Evolutionary conservation across 2,797 vertebrate genomes (phyloP).

Genomic region (Myripristis murdjan): DNA sequence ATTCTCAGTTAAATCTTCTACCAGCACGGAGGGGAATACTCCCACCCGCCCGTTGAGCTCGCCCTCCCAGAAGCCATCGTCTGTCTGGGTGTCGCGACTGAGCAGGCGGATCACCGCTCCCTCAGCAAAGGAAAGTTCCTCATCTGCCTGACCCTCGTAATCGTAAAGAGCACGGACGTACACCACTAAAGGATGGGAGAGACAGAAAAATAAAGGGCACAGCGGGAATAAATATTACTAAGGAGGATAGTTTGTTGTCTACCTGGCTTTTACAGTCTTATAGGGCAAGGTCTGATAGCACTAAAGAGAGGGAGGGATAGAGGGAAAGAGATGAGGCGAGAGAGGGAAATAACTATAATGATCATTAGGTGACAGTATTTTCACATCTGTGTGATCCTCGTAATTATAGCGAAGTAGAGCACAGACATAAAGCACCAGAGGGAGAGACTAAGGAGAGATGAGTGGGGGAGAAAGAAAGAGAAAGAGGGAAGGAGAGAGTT

Average conservation of each 20-base stretch:
- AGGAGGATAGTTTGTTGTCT: constrained; percentile 25
- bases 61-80: constrained; percentile 99
- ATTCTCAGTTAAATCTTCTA: constrained; percentile 94
- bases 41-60: constrained; percentile 94
- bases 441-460: background rate
- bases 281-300: constrained; percentile 15
- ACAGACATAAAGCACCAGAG: background rate
- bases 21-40: constrained; percentile 96
- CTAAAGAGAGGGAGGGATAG: constrained; percentile 40
- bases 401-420: constrained; percentile 5
- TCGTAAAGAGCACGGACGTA: constrained; percentile 98
- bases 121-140: constrained; percentile 95
- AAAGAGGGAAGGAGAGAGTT: too few species aligned
- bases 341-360: background rate
- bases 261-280: constrained; percentile 24
- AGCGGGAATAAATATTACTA: constrained; percentile 40
- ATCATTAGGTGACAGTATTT: constrained; percentile 33
- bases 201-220: constrained; percentile 18
- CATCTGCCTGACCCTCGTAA: constrained; percentile 96
- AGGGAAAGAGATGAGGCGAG: constrained; percentile 4
- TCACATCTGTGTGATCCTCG: background rate
- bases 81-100: constrained; percentile 96
- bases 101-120: constrained; percentile 96
- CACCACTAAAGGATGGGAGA: constrained; percentile 83
- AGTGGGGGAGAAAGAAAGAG: background rate